phyloP scores from a whole-genome alignment of 2,113 vertebrate species.

The Cyanocitta stelleri region DNA sequence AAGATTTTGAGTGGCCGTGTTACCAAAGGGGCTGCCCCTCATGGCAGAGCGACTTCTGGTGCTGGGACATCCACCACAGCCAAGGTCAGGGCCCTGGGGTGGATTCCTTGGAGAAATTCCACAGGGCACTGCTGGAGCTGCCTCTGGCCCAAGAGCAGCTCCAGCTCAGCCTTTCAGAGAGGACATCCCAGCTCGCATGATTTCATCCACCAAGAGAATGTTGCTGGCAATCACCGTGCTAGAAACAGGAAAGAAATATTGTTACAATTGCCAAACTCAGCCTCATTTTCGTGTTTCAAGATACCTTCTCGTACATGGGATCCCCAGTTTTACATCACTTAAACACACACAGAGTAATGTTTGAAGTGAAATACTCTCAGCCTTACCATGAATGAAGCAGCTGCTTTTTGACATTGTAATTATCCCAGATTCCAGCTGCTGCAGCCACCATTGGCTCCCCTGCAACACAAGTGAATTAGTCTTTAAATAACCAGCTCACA shows the following conservation, averaged over 20 bases:
- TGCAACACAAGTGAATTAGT: conserved; percentile 10
- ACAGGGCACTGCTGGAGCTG: neutral
- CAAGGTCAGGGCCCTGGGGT: neutral
- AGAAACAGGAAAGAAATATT: neutral
- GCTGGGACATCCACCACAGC: conserved; percentile 1
- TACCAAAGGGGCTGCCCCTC: neutral
- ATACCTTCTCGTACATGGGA: accelerated
- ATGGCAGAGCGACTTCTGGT: neutral
- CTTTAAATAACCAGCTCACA: neutral
- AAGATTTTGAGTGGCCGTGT: neutral
- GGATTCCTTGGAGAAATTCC: neutral
- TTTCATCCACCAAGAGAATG: conserved; percentile 96
- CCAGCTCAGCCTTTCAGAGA: conserved; percentile 89
- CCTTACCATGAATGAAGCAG: conserved; percentile 94
- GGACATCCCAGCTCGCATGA: conserved; percentile 97
- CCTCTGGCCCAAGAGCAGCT: neutral
- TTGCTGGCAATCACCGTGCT: conserved; percentile 97
- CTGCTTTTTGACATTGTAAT: conserved; percentile 97
- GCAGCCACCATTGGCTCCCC: conserved; percentile 92
- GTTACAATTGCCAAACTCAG: neutral
- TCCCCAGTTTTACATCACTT: no score
- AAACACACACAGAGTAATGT: accelerated
- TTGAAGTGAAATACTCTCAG: neutral
- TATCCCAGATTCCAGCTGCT: conserved; percentile 92
- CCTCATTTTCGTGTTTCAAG: neutral